These are phyloP conservation scores for Muschampia plurimacula DNA, from an alignment of 2,888 invertebrate species.

Conservation along the genomic window DNA sequence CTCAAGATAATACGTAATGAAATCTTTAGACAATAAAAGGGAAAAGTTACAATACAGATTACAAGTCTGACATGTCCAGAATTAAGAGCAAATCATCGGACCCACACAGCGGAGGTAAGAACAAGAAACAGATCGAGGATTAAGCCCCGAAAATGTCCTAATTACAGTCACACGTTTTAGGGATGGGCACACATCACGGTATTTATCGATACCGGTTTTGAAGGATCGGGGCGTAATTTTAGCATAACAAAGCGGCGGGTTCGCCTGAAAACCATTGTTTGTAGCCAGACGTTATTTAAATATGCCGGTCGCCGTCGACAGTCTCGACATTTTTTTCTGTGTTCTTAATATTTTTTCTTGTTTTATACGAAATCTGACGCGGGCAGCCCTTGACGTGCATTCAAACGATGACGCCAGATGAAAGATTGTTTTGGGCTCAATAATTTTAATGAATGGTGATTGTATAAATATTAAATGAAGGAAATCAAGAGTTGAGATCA, in stretches of 20 bases:
- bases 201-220: constrained; percentile 53
- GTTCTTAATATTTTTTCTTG: constrained; percentile 39
- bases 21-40: too few species aligned
- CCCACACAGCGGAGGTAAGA: constrained; percentile 11
- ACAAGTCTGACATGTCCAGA: background rate
- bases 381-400: constrained; percentile 51
- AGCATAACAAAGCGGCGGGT: constrained; percentile 74
- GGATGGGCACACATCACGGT: constrained; percentile 49
- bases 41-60: too few species aligned
- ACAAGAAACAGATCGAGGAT: constrained; percentile 11
- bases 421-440: constrained; percentile 39
- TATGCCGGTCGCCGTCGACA: constrained; percentile 62
- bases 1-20: too few species aligned
- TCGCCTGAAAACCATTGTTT: constrained; percentile 71
- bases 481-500: too few species aligned
- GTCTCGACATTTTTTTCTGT: constrained; percentile 55
- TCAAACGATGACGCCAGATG: constrained; percentile 44
- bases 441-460: constrained; percentile 37
- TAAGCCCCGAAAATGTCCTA: constrained; percentile 28
- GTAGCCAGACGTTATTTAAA: constrained; percentile 79
- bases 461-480: too few species aligned
- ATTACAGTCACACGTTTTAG: constrained; percentile 36
- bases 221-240: constrained; percentile 65
- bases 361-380: constrained; percentile 63
- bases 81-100: background rate